Percentiles rank a stretch among this genome's conserved stretches.
Conservation (phyloP, 2,888 invertebrate genomes). For the Trachelus troglodyta region DNA sequence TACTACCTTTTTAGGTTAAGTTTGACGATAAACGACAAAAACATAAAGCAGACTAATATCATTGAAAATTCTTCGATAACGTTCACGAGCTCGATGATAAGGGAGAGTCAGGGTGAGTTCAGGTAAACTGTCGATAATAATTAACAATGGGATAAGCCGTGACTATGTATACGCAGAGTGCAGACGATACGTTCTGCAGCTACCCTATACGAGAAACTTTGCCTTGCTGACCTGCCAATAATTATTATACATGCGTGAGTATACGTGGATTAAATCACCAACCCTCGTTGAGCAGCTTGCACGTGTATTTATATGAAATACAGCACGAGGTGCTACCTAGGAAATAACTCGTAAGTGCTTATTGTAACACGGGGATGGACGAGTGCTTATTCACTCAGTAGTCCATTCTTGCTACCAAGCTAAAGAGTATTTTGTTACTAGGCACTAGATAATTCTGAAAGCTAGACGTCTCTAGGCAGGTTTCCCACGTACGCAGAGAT, state of each 20-base stretch:
- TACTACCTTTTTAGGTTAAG: not conserved
- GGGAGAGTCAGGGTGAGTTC: constrained; percentile 31
- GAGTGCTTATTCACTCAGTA: not conserved
- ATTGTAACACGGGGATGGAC: not conserved
- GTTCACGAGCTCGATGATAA: not conserved
- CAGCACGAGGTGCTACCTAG: not conserved
- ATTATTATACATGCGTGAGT: constrained; percentile 26
- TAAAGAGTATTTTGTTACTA: constrained; percentile 43
- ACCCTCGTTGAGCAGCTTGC: not conserved
- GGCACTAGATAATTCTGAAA: constrained; percentile 37
- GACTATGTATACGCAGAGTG: not conserved
- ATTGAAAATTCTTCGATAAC: not conserved
- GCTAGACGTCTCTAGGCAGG: constrained; percentile 19
- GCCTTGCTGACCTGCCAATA: constrained; percentile 43
- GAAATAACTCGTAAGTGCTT: not conserved
- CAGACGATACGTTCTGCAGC: not conserved
- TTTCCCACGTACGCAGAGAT: constrained; percentile 10
- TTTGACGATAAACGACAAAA: not conserved
- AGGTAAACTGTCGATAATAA: constrained; percentile 45
- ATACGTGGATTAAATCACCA: not conserved
- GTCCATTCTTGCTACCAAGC: not conserved
- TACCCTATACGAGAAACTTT: constrained; percentile 32
- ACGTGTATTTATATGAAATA: not conserved
- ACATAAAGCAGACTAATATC: not conserved
- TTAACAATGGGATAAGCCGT: constrained; percentile 32